Percentiles rank a stretch among this genome's conserved stretches.
Evolutionary conservation across 2,113 vertebrate genomes (phyloP).

Genomic region (Saccopteryx leptura): DNA sequence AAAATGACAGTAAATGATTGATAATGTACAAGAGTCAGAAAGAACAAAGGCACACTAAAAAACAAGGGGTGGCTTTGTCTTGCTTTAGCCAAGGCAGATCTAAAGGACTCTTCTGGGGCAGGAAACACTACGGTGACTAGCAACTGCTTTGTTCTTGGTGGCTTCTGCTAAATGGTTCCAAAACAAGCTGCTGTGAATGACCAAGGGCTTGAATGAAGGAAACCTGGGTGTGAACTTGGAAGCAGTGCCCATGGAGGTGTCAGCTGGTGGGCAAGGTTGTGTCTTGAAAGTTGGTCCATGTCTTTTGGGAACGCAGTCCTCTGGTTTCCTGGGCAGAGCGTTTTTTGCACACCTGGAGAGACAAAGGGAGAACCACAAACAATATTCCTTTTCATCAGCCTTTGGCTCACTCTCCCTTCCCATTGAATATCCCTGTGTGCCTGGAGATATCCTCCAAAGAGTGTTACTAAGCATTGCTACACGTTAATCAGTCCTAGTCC

Average conservation of each 20-base stretch:
- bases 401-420: rapidly evolving
- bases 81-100: background rate
- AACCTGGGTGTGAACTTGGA: background rate
- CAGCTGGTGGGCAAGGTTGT: rapidly evolving
- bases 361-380: rapidly evolving
- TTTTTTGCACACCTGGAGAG: background rate
- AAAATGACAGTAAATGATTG: background rate
- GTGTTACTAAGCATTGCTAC: rapidly evolving
- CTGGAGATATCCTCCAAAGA: background rate
- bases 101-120: background rate
- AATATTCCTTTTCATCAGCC: background rate
- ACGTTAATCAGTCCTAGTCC: background rate
- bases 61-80: background rate
- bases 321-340: rapidly evolving
- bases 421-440: rapidly evolving
- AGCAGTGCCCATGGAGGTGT: rapidly evolving
- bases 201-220: background rate
- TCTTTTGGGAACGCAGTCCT: background rate
- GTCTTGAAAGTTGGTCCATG: rapidly evolving
- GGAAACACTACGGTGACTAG: rapidly evolving
- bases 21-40: background rate
- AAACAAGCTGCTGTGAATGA: background rate
- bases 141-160: too few species aligned
- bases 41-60: background rate
- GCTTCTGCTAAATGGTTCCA: background rate